Conservation (phyloP, 2,888 invertebrate genomes). For the Tetrapedia diversipes region DNA sequence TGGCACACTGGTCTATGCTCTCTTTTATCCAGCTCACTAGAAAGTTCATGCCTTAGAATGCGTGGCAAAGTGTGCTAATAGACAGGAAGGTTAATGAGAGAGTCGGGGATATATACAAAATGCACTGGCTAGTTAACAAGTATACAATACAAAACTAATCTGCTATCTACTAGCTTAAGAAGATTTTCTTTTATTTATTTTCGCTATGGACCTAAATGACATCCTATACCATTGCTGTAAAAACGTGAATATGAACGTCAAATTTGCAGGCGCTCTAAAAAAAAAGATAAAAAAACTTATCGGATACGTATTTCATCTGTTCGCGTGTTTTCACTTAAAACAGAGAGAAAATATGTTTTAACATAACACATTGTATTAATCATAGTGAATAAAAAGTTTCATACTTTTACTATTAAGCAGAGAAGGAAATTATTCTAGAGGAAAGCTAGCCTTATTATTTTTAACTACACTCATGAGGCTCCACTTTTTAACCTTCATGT, state of each 20-base stretch:
- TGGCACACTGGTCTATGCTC: conserved; percentile 80
- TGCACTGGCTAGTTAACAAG: conserved; percentile 69
- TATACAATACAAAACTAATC: conserved; percentile 69
- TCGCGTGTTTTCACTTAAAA: conserved; percentile 58
- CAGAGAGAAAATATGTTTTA: conserved; percentile 47
- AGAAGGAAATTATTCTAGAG: conserved; percentile 53
- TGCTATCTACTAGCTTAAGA: conserved; percentile 69
- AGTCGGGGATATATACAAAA: conserved; percentile 68
- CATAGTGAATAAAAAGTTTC: conserved; percentile 63
- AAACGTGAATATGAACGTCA: conserved; percentile 45
- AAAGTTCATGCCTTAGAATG: conserved; percentile 76
- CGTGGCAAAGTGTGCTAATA: conserved; percentile 76
- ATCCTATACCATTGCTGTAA: conserved; percentile 58
- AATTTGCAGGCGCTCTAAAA: conserved; percentile 42
- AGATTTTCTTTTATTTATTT: conserved; percentile 67
- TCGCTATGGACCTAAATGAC: conserved; percentile 67
- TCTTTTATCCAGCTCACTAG: conserved; percentile 76
- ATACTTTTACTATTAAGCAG: conserved; percentile 64
- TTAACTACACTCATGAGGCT: conserved; percentile 62
- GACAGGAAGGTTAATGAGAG: conserved; percentile 73
- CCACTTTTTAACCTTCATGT: conserved; percentile 73
- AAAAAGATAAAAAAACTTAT: conserved; percentile 29
- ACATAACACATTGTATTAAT: conserved; percentile 62
- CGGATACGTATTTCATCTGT: conserved; percentile 50
- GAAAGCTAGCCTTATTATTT: conserved; percentile 64